Evolutionary conservation across 2,888 invertebrate species (phyloP), one percentile per base, ranked within the genome.

Genomic region (Linyphia triangularis): DNA sequence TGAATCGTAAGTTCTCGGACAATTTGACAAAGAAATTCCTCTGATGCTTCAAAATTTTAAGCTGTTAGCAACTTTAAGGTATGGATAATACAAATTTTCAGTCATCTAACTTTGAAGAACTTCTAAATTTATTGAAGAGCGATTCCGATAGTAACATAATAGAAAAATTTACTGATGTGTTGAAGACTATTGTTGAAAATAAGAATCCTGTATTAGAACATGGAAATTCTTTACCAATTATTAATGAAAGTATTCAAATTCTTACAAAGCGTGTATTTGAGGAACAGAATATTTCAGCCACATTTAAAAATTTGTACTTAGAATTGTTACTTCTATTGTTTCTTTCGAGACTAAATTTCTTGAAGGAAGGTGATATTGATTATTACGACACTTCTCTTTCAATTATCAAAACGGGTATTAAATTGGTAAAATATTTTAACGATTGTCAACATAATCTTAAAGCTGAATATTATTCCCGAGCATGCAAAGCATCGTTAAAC

Each of bases 101-200:
- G 19, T 19, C n/a, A 33, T 10, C 40, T n/a, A 40, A 40, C 22
- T 26, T 77, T 26, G 40, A 79, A 30, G 78, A 79, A 28, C 10
- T 79, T 79, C 67, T 70, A 26, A 82, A 70, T 16, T 19, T 33
- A 61, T n/a, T 82, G 16, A 61, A 40, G 19, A 43, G n/a, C 5
- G 22, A 72, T 40, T 59, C 40, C 19, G 30, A 70, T 72, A 1
- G 10, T 9, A 26, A 72, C n/a, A 43, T 10, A 30, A 7, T 82
- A 28, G 10, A 2, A 16, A 40, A 28, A 13, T 63, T n/a, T 72
- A 40, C 37, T 16, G 72, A 72, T 13, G 28, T 30, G 37, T 22
- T 82, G 19, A 33, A 67, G 6, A n/a, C 28, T 5, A 19, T 67
- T 6, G 28, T n/a, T 10, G 28, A 51, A 22, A 61, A 61, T 28